Evolutionary conservation across 2,888 invertebrate genomes (phyloP).

Genomic region (Creontiades dilutus): DNA sequence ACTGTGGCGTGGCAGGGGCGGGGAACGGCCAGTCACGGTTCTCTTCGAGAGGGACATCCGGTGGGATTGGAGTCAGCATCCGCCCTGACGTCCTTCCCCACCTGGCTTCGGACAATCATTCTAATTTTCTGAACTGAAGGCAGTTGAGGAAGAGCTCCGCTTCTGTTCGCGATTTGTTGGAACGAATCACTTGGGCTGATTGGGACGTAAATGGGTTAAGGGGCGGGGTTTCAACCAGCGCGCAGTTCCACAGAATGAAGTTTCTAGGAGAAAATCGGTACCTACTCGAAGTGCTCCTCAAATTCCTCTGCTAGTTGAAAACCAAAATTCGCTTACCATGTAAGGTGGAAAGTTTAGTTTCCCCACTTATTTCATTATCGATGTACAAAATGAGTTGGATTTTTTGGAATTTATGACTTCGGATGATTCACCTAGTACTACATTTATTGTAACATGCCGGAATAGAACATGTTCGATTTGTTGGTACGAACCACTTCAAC

Average conservation of each 20-base stretch:
- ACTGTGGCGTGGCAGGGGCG: background rate
- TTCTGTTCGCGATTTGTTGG: constrained; percentile 21
- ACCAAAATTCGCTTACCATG: too few species aligned
- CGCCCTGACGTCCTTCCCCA: constrained; percentile 25
- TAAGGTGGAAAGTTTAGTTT: too few species aligned
- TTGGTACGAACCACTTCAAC: too few species aligned
- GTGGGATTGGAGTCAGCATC: constrained; percentile 50
- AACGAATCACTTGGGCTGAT: constrained; percentile 18
- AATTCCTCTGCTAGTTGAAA: too few species aligned
- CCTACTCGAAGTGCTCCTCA: too few species aligned
- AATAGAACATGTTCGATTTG: too few species aligned
- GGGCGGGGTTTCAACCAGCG: background rate
- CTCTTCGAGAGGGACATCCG: constrained; percentile 39
- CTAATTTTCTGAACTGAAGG: constrained; percentile 32
- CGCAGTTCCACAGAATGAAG: background rate
- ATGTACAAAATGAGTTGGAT: too few species aligned
- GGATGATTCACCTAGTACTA: too few species aligned
- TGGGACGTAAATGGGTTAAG: background rate
- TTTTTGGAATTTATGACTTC: too few species aligned
- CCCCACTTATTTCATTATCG: too few species aligned
- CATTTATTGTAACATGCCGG: too few species aligned
- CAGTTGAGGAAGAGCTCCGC: background rate
- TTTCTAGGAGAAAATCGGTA: background rate
- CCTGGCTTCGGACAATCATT: constrained; percentile 14
- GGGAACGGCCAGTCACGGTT: constrained; percentile 35